phyloP scores from a whole-genome alignment of 2,797 vertebrate species.

The Dicrostonyx torquatus region DNA sequence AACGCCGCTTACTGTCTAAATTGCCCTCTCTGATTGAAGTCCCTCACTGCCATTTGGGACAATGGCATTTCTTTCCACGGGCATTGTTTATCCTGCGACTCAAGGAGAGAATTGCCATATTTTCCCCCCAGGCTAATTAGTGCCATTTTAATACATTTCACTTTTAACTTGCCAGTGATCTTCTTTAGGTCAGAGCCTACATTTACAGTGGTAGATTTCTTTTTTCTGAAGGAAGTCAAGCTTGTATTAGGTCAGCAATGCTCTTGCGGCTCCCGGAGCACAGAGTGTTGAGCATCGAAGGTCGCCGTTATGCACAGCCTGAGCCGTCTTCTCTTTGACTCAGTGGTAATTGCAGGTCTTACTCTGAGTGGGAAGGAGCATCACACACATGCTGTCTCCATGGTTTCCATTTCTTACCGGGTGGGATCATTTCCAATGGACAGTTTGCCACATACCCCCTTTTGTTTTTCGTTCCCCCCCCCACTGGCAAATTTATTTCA shows the following conservation, averaged over 20 bases:
- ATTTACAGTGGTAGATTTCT: background rate
- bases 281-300: too few relatives aligned
- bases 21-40: background rate
- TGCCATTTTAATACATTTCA: slow-evolving; percentile 47
- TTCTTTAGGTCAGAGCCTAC: background rate
- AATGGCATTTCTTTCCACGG: background rate
- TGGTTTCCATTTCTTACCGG: background rate
- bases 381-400: background rate
- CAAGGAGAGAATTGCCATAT: background rate
- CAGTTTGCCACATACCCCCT: background rate
- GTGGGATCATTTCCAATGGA: background rate
- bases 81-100: background rate
- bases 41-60: background rate
- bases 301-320: background rate
- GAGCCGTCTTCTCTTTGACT: background rate
- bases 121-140: background rate
- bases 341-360: background rate
- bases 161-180: slow-evolving; percentile 2
- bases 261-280: background rate
- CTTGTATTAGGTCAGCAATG: background rate
- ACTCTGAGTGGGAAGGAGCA: background rate
- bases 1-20: slow-evolving; percentile 18
- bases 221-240: slow-evolving; percentile 8
- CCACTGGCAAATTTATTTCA: background rate
- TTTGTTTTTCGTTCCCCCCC: background rate